phyloP scores from a whole-genome alignment of 2,888 invertebrate genomes.

The Sericinus montela region DNA sequence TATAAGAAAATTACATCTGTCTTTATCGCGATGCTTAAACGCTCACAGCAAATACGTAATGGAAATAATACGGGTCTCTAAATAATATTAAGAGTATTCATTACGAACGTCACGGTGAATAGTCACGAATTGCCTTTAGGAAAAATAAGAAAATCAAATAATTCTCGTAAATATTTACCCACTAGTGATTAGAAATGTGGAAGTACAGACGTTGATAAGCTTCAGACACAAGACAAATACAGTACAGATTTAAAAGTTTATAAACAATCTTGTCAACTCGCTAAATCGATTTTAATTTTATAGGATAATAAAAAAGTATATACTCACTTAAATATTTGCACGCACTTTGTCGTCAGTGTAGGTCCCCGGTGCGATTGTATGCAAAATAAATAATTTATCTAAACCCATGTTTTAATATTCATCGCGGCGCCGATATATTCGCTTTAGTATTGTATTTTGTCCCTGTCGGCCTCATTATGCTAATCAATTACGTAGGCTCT shows the following conservation, averaged over 20 bases:
- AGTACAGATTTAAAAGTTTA: no score
- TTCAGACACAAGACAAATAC: no score
- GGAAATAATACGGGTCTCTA: no score
- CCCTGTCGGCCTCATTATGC: slow-evolving; percentile 15
- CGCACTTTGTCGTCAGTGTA: slow-evolving; percentile 40
- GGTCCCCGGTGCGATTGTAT: slow-evolving; percentile 52
- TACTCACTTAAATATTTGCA: slow-evolving; percentile 49
- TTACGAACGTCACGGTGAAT: no score
- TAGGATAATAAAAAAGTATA: slow-evolving; percentile 33
- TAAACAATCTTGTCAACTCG: no score
- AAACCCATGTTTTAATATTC: slow-evolving; percentile 39
- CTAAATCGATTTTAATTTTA: slow-evolving; percentile 26
- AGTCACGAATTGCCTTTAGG: slow-evolving; percentile 6
- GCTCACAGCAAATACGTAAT: slow-evolving; percentile 7
- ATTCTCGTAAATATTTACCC: no score
- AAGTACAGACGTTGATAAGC: no score
- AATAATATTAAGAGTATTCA: no score
- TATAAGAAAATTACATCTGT: slow-evolving; percentile 12
- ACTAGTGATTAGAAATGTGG: no score
- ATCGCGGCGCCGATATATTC: slow-evolving; percentile 23
- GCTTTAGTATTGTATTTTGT: slow-evolving; percentile 30
- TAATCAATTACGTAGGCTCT: no score
- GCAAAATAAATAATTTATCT: slow-evolving; percentile 50
- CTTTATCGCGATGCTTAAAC: slow-evolving; percentile 12
- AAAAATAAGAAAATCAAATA: no score